Base-by-base conservation (phyloP, 2,888 invertebrate species). In the Itoplectis maculator region DNA sequence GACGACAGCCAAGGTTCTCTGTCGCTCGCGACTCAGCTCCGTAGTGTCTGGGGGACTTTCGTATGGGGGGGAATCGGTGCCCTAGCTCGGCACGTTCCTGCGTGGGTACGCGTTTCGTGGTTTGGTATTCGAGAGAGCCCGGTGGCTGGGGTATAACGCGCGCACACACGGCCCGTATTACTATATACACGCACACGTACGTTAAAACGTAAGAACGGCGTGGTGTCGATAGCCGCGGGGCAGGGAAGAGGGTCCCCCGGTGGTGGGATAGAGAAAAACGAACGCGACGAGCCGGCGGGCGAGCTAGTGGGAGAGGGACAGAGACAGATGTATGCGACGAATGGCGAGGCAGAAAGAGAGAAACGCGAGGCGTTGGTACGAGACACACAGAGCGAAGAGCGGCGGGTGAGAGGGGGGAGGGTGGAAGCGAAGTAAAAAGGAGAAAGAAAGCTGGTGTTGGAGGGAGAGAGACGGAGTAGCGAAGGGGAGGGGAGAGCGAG, bases 31-130 rank as follows among this genome's bases (percentile, higher is more conserved):
- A 40, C 45, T 56, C 47, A 73, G 81, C 77, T 73, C 81, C 70
- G 70, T 40, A 70, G 75, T 81, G 72, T 72, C 81, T 77, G 66
- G 77, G 78, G 69, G 76, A 72, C 76, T 73, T 79, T 83, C 68
- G 54, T 65, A 83, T 72, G 61, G 56, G 66, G 63, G 59, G 23
- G 49, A 40, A 61, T 69, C 63, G 75, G 81, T 78, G 84, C 84
- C 84, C 83, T 69, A 68, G 69, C 73, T 78, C 84, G 81, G 80
- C 81, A 82, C 84, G 84, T 80, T 84, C 81, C 84, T 86, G 86
- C 86, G 80, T 83, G 77, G 81, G 79, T 85, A 84, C 79, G 70
- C 78, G 82, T 79, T 66, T 79, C 66, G 75, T 65, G 70, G 82
- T 75, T 82, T 75, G 51, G 82, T 82, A 61, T 68, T 59, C 56